Evolutionary conservation across 2,888 invertebrate genomes (phyloP).

Genomic region (Adineta ricciae): DNA sequence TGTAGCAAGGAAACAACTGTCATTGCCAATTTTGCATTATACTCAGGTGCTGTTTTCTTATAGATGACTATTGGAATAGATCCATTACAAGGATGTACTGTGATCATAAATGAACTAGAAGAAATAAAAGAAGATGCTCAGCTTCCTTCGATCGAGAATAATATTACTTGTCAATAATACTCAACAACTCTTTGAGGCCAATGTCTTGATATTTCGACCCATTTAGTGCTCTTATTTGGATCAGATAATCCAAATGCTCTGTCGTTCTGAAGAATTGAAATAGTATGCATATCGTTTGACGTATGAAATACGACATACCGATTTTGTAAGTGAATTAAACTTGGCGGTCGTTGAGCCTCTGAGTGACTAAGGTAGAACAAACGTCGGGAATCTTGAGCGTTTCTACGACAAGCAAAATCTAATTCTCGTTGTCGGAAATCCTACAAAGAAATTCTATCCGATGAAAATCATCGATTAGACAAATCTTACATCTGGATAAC

Average conservation of each 20-base stretch:
- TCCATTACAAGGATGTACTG: background rate
- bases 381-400: background rate
- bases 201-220: background rate
- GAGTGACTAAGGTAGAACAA: background rate
- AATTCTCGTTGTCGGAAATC: background rate
- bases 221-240: background rate
- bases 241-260: background rate
- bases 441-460: background rate
- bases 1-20: background rate
- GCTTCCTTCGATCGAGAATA: no score
- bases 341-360: background rate
- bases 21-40: background rate
- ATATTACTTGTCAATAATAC: no score
- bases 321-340: background rate
- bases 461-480: no score
- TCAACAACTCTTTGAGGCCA: background rate
- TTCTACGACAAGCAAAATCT: background rate
- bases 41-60: background rate
- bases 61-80: background rate
- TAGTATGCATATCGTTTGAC: background rate
- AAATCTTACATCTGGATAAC: background rate
- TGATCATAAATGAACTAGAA: background rate
- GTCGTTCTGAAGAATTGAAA: background rate
- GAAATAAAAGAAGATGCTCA: no score
- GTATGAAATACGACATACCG: background rate